phyloP scores from a whole-genome alignment of 2,113 vertebrate genomes.

The Pseudorasbora parva region DNA sequence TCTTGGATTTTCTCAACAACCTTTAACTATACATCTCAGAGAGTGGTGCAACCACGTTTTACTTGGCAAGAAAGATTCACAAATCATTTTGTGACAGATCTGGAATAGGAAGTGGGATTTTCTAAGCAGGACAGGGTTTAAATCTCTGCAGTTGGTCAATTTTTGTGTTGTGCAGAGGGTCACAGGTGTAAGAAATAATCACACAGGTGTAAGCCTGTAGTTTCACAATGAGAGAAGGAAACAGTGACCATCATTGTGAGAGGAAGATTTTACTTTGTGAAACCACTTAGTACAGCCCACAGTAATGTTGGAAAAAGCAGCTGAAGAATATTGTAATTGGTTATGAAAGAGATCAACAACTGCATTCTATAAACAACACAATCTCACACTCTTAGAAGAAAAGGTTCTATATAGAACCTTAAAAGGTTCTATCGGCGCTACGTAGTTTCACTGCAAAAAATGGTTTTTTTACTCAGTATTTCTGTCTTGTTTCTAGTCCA shows the following conservation, averaged over 20 bases:
- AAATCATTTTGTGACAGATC: constrained; percentile 8
- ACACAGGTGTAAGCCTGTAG: too few species aligned
- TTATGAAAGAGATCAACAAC: neutral
- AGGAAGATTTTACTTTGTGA: neutral
- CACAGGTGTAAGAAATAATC: neutral
- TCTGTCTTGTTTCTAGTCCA: too few species aligned
- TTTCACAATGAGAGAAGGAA: neutral
- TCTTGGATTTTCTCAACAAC: neutral
- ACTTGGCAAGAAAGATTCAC: neutral
- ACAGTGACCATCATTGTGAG: neutral
- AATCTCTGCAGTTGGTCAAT: neutral
- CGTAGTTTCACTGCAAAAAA: too few species aligned
- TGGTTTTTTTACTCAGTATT: too few species aligned
- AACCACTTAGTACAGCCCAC: neutral
- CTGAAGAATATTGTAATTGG: neutral
- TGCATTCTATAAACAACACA: neutral
- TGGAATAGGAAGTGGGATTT: constrained; percentile 1
- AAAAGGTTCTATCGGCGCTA: too few species aligned
- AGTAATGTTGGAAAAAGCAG: neutral
- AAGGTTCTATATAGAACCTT: too few species aligned
- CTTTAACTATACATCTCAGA: constrained; percentile 12
- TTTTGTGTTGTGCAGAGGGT: neutral
- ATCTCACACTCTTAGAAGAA: too few species aligned
- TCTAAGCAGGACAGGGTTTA: neutral
- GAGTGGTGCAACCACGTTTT: constrained; percentile 11